These are phyloP conservation scores for Trematocara unimaculatum DNA, from an alignment of 2,113 vertebrate genomes.

Conservation along the genomic window DNA sequence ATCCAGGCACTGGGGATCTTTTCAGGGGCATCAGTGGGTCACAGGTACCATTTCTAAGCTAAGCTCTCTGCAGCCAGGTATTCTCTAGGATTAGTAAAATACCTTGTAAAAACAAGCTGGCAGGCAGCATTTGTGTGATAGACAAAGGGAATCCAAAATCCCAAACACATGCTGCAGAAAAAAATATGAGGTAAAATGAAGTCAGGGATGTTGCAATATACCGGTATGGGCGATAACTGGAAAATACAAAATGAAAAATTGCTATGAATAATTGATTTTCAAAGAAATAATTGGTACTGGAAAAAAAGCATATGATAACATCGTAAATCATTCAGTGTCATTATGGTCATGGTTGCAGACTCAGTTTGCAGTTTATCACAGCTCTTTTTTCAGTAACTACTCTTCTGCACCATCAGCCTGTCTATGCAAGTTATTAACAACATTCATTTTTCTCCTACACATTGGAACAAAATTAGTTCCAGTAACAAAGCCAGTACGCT, in stretches of 20 bases:
- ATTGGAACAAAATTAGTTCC: neutral
- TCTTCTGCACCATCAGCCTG: neutral
- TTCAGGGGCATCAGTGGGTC: conserved; percentile 28
- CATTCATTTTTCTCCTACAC: neutral
- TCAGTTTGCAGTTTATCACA: neutral
- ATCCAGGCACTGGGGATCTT: conserved; percentile 4
- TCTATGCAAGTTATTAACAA: neutral
- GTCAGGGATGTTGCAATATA: neutral
- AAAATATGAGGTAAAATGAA: neutral
- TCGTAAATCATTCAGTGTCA: neutral
- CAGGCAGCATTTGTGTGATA: neutral
- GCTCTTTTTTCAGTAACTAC: neutral
- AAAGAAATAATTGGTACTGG: neutral
- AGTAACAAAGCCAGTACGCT: neutral
- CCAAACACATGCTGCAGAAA: neutral
- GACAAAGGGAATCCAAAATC: neutral
- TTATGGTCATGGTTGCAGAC: neutral
- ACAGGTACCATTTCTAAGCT: conserved; percentile 20
- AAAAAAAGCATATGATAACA: neutral
- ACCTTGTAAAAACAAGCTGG: neutral
- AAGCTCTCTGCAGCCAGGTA: conserved; percentile 16
- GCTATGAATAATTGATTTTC: neutral
- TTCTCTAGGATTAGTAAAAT: conserved; percentile 39
- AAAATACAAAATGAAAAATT: neutral
- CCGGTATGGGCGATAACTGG: neutral